Percentiles rank a stretch among this genome's conserved stretches.
Conservation (phyloP, 2,113 vertebrate species). For the Myrmecobius fasciatus region DNA sequence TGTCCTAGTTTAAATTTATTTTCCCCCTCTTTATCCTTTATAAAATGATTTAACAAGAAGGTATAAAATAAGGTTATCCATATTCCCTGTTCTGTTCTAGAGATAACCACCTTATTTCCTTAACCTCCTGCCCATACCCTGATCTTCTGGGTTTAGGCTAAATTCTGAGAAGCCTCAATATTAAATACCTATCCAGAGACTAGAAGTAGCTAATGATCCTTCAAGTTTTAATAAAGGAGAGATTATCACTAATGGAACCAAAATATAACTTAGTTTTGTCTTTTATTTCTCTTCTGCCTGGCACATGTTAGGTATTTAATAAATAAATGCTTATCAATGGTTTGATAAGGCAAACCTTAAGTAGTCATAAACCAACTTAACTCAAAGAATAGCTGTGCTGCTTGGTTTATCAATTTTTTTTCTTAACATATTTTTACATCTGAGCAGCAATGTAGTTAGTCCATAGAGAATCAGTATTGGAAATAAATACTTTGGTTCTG, state of each 20-base stretch:
- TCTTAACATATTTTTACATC: neutral
- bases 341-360: neutral
- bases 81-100: neutral
- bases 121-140: neutral
- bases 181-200: neutral
- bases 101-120: constrained; percentile 3
- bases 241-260: neutral
- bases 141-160: neutral
- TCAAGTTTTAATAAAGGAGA: neutral
- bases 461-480: neutral
- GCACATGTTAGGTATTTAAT: neutral
- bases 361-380: neutral
- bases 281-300: neutral
- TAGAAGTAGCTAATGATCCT: neutral
- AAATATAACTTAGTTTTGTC: neutral
- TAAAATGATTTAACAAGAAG: constrained; percentile 24
- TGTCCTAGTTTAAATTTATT: neutral
- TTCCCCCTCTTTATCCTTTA: constrained; percentile 45
- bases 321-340: neutral
- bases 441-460: neutral
- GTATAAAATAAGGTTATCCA: constrained; percentile 24
- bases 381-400: neutral
- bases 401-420: neutral
- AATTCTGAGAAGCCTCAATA: neutral
- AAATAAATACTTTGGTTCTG: neutral